These are phyloP conservation scores for Coturnix japonica DNA, from an alignment of 2,113 vertebrate species.

Conservation along the genomic window DNA sequence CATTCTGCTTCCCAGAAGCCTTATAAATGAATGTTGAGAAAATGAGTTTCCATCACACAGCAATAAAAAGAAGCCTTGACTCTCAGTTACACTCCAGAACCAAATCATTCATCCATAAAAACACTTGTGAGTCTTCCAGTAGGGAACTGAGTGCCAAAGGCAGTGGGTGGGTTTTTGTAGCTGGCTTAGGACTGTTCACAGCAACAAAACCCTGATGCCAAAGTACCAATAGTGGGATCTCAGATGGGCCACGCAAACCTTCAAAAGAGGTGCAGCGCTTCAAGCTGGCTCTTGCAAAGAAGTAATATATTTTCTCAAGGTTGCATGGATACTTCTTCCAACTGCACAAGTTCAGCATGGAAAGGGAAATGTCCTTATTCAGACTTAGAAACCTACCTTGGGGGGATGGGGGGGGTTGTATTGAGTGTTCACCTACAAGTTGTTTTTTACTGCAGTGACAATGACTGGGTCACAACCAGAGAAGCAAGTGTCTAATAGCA, in stretches of 20 bases:
- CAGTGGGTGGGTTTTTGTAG: background rate
- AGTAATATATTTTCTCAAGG: background rate
- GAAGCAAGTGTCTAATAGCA: background rate
- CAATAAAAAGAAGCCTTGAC: slow-evolving; percentile 23
- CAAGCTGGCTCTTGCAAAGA: background rate
- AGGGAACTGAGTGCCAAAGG: slow-evolving; percentile 1
- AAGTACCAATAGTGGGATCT: slow-evolving; percentile 8
- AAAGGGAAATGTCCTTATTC: background rate
- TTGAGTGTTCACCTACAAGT: background rate
- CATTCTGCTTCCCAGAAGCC: background rate
- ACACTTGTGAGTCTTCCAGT: slow-evolving; percentile 1
- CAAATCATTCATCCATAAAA: background rate
- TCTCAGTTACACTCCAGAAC: background rate
- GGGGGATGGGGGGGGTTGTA: no score
- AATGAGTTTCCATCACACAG: background rate
- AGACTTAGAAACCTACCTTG: background rate
- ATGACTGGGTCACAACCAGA: background rate
- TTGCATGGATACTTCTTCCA: background rate
- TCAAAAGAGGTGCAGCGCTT: background rate
- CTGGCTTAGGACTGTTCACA: background rate
- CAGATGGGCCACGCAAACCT: background rate
- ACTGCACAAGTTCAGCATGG: background rate
- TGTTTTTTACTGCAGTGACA: background rate
- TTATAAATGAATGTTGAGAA: background rate
- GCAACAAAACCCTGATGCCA: background rate